Conservation (phyloP, 1,140 invertebrate species). For the Cotesia chilonis region DNA sequence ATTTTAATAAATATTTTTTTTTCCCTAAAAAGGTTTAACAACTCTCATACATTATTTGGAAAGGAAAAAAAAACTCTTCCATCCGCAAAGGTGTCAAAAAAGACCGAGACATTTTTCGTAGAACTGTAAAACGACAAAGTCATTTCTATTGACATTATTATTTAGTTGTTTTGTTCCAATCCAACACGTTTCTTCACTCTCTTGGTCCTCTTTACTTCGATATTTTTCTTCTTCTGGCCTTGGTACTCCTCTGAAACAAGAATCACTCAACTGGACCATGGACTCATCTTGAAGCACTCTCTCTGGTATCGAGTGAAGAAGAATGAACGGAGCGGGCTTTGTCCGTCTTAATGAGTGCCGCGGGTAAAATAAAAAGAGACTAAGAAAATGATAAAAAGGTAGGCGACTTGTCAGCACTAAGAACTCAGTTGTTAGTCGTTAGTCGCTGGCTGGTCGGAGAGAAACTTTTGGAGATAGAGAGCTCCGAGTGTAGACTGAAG, state of each 20-base stretch:
- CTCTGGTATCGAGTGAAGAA: constrained; percentile 25
- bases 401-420: constrained; percentile 14
- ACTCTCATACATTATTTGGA: too few species aligned
- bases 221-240: not conserved
- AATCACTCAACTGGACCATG: constrained; percentile 27
- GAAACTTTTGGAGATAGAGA: constrained; percentile 26
- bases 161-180: too few species aligned
- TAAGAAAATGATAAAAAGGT: too few species aligned
- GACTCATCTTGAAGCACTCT: constrained; percentile 1
- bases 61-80: too few species aligned
- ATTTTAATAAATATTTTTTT: too few species aligned
- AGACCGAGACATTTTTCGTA: constrained; percentile 5
- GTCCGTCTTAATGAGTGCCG: constrained; percentile 40
- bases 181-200: not conserved
- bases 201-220: not conserved
- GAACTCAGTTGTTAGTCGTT: constrained; percentile 34
- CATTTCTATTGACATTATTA: constrained; percentile 19
- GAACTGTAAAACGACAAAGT: constrained; percentile 30
- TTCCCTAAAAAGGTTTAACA: too few species aligned
- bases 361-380: constrained; percentile 9
- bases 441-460: constrained; percentile 10
- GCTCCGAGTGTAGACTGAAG: too few species aligned
- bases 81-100: not conserved
- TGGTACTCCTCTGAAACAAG: constrained; percentile 6
- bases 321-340: constrained; percentile 12